Base-by-base conservation (phyloP, 2,888 invertebrate species). In the Apamea sordens region DNA sequence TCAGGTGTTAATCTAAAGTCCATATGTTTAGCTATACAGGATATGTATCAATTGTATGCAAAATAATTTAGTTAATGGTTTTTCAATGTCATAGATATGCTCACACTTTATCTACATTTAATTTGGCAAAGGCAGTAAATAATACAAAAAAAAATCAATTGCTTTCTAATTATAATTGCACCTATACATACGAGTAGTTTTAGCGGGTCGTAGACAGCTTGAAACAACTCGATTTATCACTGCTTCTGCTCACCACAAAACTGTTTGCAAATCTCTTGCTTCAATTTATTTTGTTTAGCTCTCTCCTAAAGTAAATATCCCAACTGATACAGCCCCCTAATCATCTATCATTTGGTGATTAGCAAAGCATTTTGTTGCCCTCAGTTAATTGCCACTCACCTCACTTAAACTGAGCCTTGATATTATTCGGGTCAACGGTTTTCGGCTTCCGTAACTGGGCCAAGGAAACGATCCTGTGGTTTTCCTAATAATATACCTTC, bases 351-450 rank as follows among this genome's bases (percentile, higher is more conserved):
- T 70, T 73, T 72, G 59, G 71, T 83, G 86, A 83, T 79, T 88
- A 88, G 41, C 64, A 41, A n/a, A 74, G 79, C 72, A 76, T 79
- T 84, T 84, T 56, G 72, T 70, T 63, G 50, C 65, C 47, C 59
- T 67, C 56, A 53, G n/a, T 77, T 77, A 84, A 84, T 84, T 78
- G 65, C 75, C 74, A 63, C 84, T 83, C 32, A 78, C 78, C 86
- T 83, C 74, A 82, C 77, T 85, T 71, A 85, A 79, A 73, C 59
- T 64, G 70, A 79, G 84, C 63, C 73, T 32, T 63, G 7, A 65
- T 74, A 85, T 84, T 76, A 86, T 84, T 76, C 61, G 71, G 84
- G 87, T 85, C 84, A 85, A 56, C 70, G 69, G 32, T 64, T 86
- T 78, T 71, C 44, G 61, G 71, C n/a, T 69, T 24, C 63, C 0